These are phyloP conservation scores for Acarapis woodi DNA, from an alignment of 1,140 invertebrate species.

Conservation along the genomic window DNA sequence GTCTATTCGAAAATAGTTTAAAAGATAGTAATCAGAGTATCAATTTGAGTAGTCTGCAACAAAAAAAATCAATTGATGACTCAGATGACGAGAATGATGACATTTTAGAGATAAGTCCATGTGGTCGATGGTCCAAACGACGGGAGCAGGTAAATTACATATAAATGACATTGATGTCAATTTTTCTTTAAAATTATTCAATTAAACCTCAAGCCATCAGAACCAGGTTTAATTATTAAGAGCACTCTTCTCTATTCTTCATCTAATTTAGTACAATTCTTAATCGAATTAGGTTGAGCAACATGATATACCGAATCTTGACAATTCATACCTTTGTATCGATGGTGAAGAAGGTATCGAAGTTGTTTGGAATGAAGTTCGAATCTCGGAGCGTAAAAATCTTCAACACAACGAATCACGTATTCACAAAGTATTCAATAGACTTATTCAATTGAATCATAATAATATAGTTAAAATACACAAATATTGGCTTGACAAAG, in stretches of 20 bases:
- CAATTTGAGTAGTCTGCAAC: no score
- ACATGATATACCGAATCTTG: constrained; percentile 91
- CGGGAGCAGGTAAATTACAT: constrained; percentile 56
- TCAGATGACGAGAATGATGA: constrained; percentile 69
- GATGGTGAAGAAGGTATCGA: constrained; percentile 99
- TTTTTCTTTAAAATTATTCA: no score
- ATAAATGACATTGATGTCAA: no score
- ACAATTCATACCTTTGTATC: constrained; percentile 93
- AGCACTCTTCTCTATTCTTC: no score
- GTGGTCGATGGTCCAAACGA: constrained; percentile 89
- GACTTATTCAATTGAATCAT: constrained; percentile 81
- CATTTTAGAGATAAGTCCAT: constrained; percentile 90
- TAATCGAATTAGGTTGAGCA: constrained; percentile 52
- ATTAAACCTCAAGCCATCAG: neutral
- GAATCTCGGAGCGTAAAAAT: constrained; percentile 75
- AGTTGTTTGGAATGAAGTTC: constrained; percentile 94
- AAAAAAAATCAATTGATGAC: no score
- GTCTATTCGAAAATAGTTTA: no score
- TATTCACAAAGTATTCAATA: constrained; percentile 87
- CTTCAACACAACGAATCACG: constrained; percentile 87
- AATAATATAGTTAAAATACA: constrained; percentile 99
- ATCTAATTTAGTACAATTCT: no score
- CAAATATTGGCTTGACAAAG: constrained; percentile 92
- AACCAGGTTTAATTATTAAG: no score
- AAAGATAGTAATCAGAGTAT: no score